These are phyloP conservation scores for Malurus cyaneus DNA, from an alignment of 2,113 vertebrate genomes.

Conservation along the genomic window DNA sequence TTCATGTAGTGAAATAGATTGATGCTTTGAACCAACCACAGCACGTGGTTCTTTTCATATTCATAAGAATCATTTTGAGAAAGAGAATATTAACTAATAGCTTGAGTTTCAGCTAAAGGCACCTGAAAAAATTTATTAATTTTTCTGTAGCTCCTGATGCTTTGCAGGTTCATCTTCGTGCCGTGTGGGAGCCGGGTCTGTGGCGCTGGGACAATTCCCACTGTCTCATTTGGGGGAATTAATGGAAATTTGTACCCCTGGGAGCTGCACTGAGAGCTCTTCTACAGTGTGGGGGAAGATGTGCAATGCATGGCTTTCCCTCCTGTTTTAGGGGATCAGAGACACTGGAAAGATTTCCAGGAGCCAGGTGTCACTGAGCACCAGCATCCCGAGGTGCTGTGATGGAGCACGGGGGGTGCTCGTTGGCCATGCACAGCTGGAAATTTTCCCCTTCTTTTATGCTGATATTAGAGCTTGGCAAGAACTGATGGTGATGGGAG, in stretches of 20 bases:
- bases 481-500: conserved; percentile 22
- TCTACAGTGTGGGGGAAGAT: neutral
- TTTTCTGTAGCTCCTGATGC: neutral
- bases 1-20: neutral
- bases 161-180: neutral
- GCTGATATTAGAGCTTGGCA: conserved; percentile 33
- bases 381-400: neutral
- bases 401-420: neutral
- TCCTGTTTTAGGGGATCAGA: neutral
- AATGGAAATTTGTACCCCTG: neutral
- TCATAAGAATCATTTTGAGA: neutral
- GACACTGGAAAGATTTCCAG: neutral
- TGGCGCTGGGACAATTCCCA: neutral
- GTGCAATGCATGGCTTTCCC: neutral
- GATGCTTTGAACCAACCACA: accelerated
- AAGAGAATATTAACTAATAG: neutral
- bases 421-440: neutral
- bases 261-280: accelerated
- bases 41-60: neutral
- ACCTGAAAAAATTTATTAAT: neutral
- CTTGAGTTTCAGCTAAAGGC: neutral
- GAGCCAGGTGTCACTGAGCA: neutral
- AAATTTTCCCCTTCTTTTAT: neutral
- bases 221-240: neutral
- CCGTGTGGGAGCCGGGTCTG: neutral